Evolutionary conservation across 2,113 vertebrate species (phyloP).

Genomic region (Choloepus hoffmanni): DNA sequence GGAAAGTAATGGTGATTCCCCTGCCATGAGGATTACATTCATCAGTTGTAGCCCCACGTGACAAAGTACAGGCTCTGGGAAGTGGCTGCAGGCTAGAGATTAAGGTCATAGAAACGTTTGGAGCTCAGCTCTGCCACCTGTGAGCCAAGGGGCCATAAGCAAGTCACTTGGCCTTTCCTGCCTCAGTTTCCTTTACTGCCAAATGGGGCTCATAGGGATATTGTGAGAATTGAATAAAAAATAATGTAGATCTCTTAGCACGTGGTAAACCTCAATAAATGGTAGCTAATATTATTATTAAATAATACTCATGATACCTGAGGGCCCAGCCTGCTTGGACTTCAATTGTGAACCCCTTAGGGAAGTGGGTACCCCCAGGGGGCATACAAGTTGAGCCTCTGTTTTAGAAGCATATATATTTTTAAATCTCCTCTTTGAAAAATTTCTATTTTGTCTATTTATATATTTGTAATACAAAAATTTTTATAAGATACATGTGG

Average conservation of each 20-base stretch:
- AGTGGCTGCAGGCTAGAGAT: neutral
- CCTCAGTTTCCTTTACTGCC: neutral
- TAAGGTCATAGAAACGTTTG: neutral
- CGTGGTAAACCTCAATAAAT: accelerated
- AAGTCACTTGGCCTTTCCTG: neutral
- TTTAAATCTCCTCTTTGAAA: neutral
- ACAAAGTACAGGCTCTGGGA: neutral
- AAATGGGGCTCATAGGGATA: neutral
- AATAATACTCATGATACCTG: neutral
- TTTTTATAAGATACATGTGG: neutral
- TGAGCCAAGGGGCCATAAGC: neutral
- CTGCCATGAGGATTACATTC: neutral
- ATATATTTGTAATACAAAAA: neutral
- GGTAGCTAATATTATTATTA: neutral
- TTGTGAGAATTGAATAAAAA: neutral
- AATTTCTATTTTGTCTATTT: neutral
- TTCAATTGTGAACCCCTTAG: neutral
- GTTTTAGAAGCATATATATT: neutral
- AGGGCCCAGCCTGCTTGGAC: neutral
- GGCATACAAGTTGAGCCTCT: neutral
- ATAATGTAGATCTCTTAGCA: neutral
- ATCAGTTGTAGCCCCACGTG: neutral
- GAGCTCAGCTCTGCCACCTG: neutral
- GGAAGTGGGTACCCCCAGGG: neutral
- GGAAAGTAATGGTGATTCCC: neutral